A percentile compares a stretch with the other conserved stretches of the same genome.
Conservation (phyloP, 2,797 vertebrate species). For the Hippoglossus hippoglossus region DNA sequence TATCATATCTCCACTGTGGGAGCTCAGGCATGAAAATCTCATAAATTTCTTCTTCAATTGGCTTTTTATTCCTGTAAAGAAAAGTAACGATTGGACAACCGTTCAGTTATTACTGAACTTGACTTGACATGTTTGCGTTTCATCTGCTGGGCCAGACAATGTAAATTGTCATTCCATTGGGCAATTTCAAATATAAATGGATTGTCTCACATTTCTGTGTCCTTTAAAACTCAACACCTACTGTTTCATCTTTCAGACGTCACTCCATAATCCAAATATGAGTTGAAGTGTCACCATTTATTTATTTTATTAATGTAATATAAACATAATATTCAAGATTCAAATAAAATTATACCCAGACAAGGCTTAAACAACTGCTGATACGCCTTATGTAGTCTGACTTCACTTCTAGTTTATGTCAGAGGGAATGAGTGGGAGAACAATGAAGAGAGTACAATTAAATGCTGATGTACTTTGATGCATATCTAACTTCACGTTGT, state of each 20-base stretch:
- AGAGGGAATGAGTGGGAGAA: too few relatives aligned
- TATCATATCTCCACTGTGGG: constrained; percentile 45
- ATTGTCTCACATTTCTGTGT: constrained; percentile 29
- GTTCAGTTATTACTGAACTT: constrained; percentile 59
- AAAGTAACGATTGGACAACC: constrained; percentile 58
- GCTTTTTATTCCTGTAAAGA: constrained; percentile 47
- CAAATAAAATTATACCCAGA: neutral
- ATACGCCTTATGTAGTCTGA: too few relatives aligned
- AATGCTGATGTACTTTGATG: too few relatives aligned
- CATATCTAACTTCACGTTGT: too few relatives aligned
- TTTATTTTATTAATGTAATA: neutral
- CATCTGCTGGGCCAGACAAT: constrained; percentile 34
- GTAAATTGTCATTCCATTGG: constrained; percentile 20
- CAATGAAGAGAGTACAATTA: too few relatives aligned
- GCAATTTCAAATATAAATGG: too few relatives aligned
- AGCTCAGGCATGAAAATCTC: constrained; percentile 55
- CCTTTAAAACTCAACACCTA: constrained; percentile 15
- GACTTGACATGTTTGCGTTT: constrained; percentile 53
- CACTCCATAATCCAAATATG: neutral
- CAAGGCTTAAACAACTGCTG: too few relatives aligned
- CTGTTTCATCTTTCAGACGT: neutral
- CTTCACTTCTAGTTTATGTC: too few relatives aligned
- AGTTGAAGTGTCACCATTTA: constrained; percentile 7
- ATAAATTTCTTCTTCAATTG: constrained; percentile 64
- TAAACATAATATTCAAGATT: constrained; percentile 1